Conservation (phyloP, 2,888 invertebrate species). For the Scaeva pyrastri region DNA sequence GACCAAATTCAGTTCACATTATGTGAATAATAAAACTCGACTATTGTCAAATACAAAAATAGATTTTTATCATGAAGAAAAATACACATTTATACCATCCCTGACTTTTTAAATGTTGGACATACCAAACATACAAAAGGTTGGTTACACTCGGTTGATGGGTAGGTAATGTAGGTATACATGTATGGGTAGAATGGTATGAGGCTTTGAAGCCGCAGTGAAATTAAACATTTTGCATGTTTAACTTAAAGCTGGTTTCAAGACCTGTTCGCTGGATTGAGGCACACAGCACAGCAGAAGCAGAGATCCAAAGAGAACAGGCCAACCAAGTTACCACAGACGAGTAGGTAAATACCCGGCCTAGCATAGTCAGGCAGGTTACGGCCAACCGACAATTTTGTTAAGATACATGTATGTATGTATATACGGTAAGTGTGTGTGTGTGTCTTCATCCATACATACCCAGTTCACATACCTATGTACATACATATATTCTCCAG, state of each 20-base stretch:
- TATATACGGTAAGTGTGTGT: too few species aligned
- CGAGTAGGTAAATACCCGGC: conserved; percentile 57
- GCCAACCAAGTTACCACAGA: conserved; percentile 34
- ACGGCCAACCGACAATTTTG: conserved; percentile 54
- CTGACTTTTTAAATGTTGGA: background rate
- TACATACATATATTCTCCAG: conserved; percentile 26
- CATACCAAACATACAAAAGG: conserved; percentile 3
- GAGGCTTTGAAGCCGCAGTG: conserved; percentile 42
- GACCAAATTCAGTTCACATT: too few species aligned
- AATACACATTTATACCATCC: background rate
- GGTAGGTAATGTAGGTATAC: too few species aligned
- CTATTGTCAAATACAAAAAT: too few species aligned
- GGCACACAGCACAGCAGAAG: too few species aligned
- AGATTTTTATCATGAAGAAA: too few species aligned
- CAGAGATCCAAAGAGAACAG: conserved; percentile 12
- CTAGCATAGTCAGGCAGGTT: conserved; percentile 54
- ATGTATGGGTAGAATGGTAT: too few species aligned
- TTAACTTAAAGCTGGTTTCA: conserved; percentile 43
- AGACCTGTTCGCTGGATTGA: conserved; percentile 10
- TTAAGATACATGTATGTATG: background rate
- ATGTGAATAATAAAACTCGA: too few species aligned
- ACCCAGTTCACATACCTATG: too few species aligned
- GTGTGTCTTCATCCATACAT: too few species aligned
- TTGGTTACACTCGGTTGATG: conserved; percentile 9
- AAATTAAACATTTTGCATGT: conserved; percentile 69